Conservation (phyloP, 2,888 invertebrate species). For the Thymelicus acteon region DNA sequence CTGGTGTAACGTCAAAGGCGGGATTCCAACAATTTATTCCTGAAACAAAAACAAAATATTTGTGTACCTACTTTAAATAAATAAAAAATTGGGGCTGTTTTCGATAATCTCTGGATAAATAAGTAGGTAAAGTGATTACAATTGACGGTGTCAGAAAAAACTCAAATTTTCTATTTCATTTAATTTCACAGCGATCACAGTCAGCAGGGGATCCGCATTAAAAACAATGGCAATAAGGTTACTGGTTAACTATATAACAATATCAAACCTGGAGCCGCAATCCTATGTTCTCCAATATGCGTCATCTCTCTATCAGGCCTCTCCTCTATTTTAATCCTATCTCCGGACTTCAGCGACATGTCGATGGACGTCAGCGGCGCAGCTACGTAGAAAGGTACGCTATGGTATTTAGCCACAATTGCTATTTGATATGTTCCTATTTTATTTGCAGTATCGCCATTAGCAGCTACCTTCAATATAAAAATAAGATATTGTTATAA, state of each 20-base stretch:
- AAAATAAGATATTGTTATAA: constrained; percentile 2
- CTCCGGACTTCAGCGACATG: constrained; percentile 90
- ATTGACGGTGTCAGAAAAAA: too few relatives aligned
- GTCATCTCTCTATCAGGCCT: constrained; percentile 96
- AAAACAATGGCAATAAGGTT: too few relatives aligned
- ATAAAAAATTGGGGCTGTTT: too few relatives aligned
- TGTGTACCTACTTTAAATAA: too few relatives aligned
- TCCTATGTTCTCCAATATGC: constrained; percentile 92
- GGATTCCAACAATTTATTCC: constrained; percentile 99
- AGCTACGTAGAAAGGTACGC: constrained; percentile 97
- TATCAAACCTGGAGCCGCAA: constrained; percentile 92
- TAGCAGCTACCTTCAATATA: constrained; percentile 89
- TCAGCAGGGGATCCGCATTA: too few relatives aligned
- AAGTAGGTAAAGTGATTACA: too few relatives aligned
- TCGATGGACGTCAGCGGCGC: constrained; percentile 97
- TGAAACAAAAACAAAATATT: constrained; percentile 61
- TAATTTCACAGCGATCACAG: too few relatives aligned
- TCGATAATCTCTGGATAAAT: too few relatives aligned
- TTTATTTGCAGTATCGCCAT: constrained; percentile 99
- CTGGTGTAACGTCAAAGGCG: constrained; percentile 99
- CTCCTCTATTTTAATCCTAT: constrained; percentile 96
- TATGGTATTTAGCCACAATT: constrained; percentile 94
- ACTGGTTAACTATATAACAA: too few relatives aligned
- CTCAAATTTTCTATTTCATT: too few relatives aligned
- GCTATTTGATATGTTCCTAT: constrained; percentile 99